Percentiles rank a stretch among this genome's conserved stretches.
Conservation (phyloP, 1,140 invertebrate species). For the Pogonomyrmex barbatus region DNA sequence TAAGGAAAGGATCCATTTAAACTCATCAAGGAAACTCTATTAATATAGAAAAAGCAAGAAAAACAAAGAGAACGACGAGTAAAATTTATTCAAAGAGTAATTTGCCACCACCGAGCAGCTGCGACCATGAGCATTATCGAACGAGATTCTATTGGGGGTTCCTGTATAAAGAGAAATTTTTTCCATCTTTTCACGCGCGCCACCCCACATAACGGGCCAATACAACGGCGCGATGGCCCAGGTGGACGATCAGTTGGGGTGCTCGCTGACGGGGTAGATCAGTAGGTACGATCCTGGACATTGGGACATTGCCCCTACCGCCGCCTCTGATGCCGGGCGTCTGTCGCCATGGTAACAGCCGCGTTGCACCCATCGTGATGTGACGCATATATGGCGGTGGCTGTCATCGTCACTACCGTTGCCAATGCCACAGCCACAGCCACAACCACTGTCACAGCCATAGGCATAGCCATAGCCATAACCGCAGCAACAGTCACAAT, state of each 20-base stretch:
- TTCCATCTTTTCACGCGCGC: slow-evolving; percentile 23
- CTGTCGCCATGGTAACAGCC: slow-evolving; percentile 86
- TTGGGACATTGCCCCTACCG: slow-evolving; percentile 85
- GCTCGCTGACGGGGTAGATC: slow-evolving; percentile 73
- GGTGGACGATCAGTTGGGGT: slow-evolving; percentile 59
- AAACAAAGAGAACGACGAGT: not conserved
- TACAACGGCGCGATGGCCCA: slow-evolving; percentile 40
- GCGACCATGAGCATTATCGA: slow-evolving; percentile 31
- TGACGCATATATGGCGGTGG: slow-evolving; percentile 75
- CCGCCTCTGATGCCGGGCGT: slow-evolving; percentile 82
- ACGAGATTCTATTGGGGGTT: slow-evolving; percentile 23
- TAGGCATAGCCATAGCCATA: not conserved
- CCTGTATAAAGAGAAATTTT: slow-evolving; percentile 17
- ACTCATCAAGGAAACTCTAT: not conserved
- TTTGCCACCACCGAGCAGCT: slow-evolving; percentile 26
- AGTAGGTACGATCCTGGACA: slow-evolving; percentile 83
- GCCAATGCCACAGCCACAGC: not conserved
- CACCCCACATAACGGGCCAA: slow-evolving; percentile 53
- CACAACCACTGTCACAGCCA: not conserved
- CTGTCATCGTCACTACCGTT: not conserved
- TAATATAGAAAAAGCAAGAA: slow-evolving; percentile 12
- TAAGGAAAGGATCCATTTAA: not conserved
- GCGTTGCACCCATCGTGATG: slow-evolving; percentile 83
- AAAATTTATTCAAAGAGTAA: slow-evolving; percentile 50
- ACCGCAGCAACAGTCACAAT: not conserved